These are phyloP conservation scores for Podocnemis expansa DNA, from an alignment of 2,113 vertebrate genomes.

Conservation along the genomic window DNA sequence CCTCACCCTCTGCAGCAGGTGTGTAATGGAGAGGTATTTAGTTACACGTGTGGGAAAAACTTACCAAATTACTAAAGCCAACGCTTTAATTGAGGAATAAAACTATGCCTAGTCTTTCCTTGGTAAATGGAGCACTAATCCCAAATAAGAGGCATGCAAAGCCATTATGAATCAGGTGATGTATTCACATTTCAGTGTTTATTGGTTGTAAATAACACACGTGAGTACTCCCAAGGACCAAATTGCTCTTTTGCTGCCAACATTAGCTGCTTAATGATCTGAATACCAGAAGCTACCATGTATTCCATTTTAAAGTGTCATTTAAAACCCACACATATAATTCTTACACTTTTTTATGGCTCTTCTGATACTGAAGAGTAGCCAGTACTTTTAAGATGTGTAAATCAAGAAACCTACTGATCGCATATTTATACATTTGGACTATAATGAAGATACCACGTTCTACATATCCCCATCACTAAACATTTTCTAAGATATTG, in stretches of 20 bases:
- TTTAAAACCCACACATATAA: slow-evolving; percentile 57
- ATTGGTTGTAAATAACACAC: slow-evolving; percentile 61
- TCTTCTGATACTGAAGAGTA: not conserved
- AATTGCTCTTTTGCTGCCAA: slow-evolving; percentile 65
- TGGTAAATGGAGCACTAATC: slow-evolving; percentile 28
- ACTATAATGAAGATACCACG: not conserved
- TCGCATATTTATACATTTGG: not conserved
- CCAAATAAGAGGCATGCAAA: slow-evolving; percentile 40
- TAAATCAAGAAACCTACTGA: slow-evolving; percentile 4
- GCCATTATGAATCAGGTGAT: slow-evolving; percentile 32
- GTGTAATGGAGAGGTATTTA: not conserved
- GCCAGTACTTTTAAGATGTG: not conserved
- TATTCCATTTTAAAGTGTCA: slow-evolving; percentile 50
- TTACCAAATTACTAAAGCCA: slow-evolving; percentile 12
- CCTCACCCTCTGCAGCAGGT: not conserved
- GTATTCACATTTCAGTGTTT: slow-evolving; percentile 21
- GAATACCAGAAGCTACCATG: slow-evolving; percentile 67
- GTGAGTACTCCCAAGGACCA: slow-evolving; percentile 30
- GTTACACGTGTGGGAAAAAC: not conserved
- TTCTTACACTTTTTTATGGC: slow-evolving; percentile 38
- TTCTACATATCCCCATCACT: not conserved
- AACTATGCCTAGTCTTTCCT: not conserved
- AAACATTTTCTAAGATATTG: not conserved
- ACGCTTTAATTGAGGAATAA: slow-evolving; percentile 1
- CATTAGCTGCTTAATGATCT: slow-evolving; percentile 66